Base-by-base conservation (phyloP, 2,888 invertebrate species). In the Maniola hyperantus region DNA sequence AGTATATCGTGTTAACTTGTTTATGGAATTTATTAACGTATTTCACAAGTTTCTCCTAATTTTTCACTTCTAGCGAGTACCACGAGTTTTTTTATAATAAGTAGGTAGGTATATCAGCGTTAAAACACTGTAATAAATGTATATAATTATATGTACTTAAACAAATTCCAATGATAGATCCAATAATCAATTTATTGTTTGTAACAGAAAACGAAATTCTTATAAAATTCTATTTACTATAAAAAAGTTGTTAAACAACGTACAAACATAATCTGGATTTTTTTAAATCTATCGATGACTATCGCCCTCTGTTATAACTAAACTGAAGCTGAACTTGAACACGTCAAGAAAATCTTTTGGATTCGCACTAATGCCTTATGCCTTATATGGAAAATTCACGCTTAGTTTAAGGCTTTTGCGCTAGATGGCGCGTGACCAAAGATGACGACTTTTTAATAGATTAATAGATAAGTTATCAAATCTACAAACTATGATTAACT, bases 371-470 rank as follows among this genome's bases (percentile, higher is more conserved):
- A 44, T 34, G 46, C 44, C n/a, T 8, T 18, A 55, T 11, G 20
- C n/a, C 8, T 18, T 18, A 2, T 11, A 39, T 18, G 36, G 18
- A 36, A 34, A 34, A 54, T 8, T 18, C 48, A 51, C 36, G 62
- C 61, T 61, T 64, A 63, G 58, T 61, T 63, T 20, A 57, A 54
- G 46, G 13, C 51, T 39, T 34, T 62, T 44, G 6, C 57, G 66
- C 55, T 71, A 72, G 74, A 73, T 72, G 71, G 73, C 70, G 68
- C 62, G 51, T 53, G 51, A 60, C 2, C 13, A n/a, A 20, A 57
- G 54, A 55, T 50, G 55, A 77, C 75, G 64, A 39, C 64, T 72
- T 79, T 10, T 53, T 44, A 26, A 26, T 26, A 26, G 26, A 26
- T 26, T 4, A 26, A 26, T 26, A 26, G 26, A 26, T 26, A 26